These are phyloP conservation scores for Phrynosoma blainvillii DNA, from an alignment of 2,113 vertebrate species.

Conservation along the genomic window DNA sequence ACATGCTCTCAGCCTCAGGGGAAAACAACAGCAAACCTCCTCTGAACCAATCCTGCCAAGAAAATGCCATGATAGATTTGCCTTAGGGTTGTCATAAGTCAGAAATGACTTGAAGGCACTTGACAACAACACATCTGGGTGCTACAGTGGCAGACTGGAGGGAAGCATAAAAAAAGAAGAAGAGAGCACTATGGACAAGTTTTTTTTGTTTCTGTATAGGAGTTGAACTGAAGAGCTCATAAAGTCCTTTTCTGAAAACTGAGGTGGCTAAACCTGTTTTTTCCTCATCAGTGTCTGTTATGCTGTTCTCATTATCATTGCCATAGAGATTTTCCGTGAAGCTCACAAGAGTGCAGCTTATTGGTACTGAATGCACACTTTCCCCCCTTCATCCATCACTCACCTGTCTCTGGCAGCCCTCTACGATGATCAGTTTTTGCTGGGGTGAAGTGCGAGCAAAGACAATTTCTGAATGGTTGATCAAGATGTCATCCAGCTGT, in stretches of 20 bases:
- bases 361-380: accelerated
- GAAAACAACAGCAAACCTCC: too few species aligned
- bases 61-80: too few species aligned
- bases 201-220: background rate
- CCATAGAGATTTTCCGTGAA: too few species aligned
- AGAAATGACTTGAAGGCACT: too few species aligned
- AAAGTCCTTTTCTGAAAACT: background rate
- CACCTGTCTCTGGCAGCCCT: conserved; percentile 83
- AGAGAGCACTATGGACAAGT: background rate
- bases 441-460: conserved; percentile 83
- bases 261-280: background rate
- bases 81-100: too few species aligned
- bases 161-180: background rate
- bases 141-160: background rate
- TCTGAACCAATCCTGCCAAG: too few species aligned
- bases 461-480: conserved; percentile 77
- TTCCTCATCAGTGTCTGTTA: accelerated
- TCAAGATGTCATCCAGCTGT: conserved; percentile 76
- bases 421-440: conserved; percentile 83
- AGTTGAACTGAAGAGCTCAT: background rate
- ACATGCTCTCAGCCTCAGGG: too few species aligned
- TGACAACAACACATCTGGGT: background rate
- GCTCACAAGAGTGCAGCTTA: background rate
- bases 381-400: background rate
- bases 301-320: background rate